These are phyloP conservation scores for Caranx melampygus DNA, from an alignment of 2,113 vertebrate genomes.

Conservation along the genomic window DNA sequence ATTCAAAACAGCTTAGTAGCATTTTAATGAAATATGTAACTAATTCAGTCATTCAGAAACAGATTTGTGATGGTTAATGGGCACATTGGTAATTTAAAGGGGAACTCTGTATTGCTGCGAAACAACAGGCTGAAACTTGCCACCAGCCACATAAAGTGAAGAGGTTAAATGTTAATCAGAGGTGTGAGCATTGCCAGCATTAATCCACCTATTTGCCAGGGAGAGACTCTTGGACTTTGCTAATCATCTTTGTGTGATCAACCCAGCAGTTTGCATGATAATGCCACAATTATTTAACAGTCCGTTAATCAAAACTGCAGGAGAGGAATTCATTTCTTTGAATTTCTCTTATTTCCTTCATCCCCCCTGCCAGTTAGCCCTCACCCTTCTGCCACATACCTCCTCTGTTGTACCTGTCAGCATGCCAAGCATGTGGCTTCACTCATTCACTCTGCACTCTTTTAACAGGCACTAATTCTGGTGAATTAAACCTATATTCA, in stretches of 20 bases:
- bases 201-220: constrained; percentile 79
- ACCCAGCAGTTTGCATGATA: constrained; percentile 83
- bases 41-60: constrained; percentile 46
- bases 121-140: constrained; percentile 69
- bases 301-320: constrained; percentile 82
- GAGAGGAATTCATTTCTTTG: constrained; percentile 75
- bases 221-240: constrained; percentile 75
- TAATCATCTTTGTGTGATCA: constrained; percentile 84
- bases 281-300: constrained; percentile 83
- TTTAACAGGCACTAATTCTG: not conserved
- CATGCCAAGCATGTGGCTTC: constrained; percentile 31
- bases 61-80: constrained; percentile 54
- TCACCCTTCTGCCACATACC: constrained; percentile 15
- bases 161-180: constrained; percentile 86
- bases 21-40: constrained; percentile 37
- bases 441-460: not conserved
- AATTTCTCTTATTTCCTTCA: constrained; percentile 69
- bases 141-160: constrained; percentile 30
- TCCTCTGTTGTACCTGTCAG: constrained; percentile 28
- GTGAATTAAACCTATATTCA: not conserved
- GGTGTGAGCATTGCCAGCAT: constrained; percentile 72
- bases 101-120: constrained; percentile 44
- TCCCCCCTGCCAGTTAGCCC: constrained; percentile 16
- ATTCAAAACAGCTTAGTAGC: not conserved
- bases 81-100: constrained; percentile 68